Evolutionary conservation across 2,797 vertebrate species (phyloP).

Genomic region (Gadopsis marmoratus): DNA sequence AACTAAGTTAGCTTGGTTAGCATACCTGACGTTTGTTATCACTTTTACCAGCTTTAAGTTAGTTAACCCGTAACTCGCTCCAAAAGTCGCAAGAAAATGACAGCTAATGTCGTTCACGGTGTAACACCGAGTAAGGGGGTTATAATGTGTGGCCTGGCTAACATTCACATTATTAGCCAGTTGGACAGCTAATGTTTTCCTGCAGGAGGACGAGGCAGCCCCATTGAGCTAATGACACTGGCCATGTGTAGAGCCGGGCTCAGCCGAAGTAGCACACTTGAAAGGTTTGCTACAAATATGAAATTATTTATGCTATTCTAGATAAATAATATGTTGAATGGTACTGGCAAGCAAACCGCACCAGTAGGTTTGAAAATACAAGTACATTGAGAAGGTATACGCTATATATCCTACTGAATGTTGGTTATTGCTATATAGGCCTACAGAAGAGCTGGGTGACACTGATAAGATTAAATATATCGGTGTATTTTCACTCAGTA

Average conservation of each 20-base stretch:
- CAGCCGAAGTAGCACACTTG: background rate
- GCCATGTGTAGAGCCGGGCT: conserved; percentile 53
- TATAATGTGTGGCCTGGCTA: background rate
- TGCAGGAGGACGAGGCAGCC: conserved; percentile 4
- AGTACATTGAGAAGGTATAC: too few relatives aligned
- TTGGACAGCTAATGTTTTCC: conserved; percentile 33
- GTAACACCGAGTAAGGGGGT: rapidly evolving
- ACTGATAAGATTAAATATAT: background rate
- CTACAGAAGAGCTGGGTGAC: background rate
- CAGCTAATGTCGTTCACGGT: background rate
- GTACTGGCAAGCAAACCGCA: background rate
- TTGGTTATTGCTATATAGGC: background rate
- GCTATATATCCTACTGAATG: background rate
- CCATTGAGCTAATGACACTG: conserved; percentile 38
- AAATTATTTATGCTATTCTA: background rate
- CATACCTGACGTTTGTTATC: conserved; percentile 12
- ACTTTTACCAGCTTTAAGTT: conserved; percentile 1
- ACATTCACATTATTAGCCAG: background rate
- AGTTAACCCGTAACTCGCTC: background rate
- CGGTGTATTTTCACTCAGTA: background rate
- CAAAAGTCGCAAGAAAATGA: rapidly evolving
- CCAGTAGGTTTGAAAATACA: background rate
- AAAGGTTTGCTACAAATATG: background rate
- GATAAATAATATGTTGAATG: background rate
- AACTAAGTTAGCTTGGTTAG: conserved; percentile 46